phyloP scores from a whole-genome alignment of 2,888 invertebrate species.

The Cordilura impudica region DNA sequence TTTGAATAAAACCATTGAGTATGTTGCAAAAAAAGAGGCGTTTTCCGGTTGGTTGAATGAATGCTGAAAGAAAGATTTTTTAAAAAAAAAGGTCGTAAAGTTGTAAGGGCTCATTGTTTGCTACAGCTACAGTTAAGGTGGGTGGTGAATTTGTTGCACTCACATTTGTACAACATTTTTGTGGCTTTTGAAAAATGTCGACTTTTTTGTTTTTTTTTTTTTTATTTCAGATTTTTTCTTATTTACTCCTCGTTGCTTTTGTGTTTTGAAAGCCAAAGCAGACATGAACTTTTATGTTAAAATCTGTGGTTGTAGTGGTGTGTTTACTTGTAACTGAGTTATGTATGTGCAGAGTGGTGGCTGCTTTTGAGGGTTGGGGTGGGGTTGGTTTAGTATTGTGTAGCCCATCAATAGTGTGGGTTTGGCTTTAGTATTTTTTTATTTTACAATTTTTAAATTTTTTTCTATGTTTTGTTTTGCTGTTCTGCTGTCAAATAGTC shows the following conservation, averaged over 20 bases:
- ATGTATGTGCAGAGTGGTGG: constrained; percentile 35
- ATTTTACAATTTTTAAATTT: constrained; percentile 26
- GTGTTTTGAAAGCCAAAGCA: constrained; percentile 31
- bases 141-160: constrained; percentile 21
- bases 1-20: constrained; percentile 67
- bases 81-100: constrained; percentile 42
- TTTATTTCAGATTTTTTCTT: constrained; percentile 42
- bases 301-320: constrained; percentile 57
- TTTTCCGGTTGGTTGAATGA: constrained; percentile 75
- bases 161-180: constrained; percentile 67
- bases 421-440: constrained; percentile 72
- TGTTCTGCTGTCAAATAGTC: constrained; percentile 60
- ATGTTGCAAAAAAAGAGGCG: constrained; percentile 70
- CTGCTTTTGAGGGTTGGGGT: constrained; percentile 42
- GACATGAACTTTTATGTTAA: constrained; percentile 11
- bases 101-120: constrained; percentile 52
- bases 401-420: constrained; percentile 63
- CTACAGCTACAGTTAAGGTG: constrained; percentile 22
- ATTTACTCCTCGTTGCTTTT: constrained; percentile 22
- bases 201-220: constrained; percentile 64
- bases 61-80: constrained; percentile 19
- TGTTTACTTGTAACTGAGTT: constrained; percentile 41
- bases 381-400: constrained; percentile 44
- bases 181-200: constrained; percentile 74
- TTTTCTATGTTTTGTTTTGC: constrained; percentile 50